These are phyloP conservation scores for Drosophila flavopinicola DNA, from an alignment of 2,888 invertebrate species.

Conservation along the genomic window DNA sequence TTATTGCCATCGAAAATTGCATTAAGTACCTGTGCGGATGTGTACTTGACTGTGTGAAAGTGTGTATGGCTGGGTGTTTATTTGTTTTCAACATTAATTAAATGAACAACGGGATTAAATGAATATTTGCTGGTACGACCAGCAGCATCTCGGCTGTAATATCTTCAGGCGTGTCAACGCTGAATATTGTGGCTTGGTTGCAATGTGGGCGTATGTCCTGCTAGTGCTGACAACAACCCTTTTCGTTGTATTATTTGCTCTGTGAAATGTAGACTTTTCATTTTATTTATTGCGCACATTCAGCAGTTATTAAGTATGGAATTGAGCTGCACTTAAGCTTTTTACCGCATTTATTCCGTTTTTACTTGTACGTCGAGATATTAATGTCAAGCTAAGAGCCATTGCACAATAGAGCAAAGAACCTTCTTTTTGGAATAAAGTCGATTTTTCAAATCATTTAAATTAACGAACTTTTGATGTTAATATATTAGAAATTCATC, in stretches of 20 bases:
- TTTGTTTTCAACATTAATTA: conserved; percentile 72
- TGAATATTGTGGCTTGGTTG: conserved; percentile 1
- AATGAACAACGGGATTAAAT: conserved; percentile 70
- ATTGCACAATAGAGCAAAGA: too few relatives aligned
- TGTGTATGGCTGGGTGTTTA: conserved; percentile 40
- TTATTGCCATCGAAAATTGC: conserved; percentile 58
- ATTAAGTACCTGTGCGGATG: conserved; percentile 19
- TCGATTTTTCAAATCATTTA: too few relatives aligned
- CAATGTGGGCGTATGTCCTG: background rate
- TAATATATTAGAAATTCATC: too few relatives aligned
- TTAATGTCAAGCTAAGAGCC: too few relatives aligned
- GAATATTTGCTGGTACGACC: conserved; percentile 41
- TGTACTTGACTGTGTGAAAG: background rate
- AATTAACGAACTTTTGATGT: too few relatives aligned
- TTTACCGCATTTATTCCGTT: conserved; percentile 28
- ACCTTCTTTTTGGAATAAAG: too few relatives aligned
- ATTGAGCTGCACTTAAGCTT: conserved; percentile 36
- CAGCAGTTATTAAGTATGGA: conserved; percentile 47
- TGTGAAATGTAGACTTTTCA: conserved; percentile 35
- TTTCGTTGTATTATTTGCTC: conserved; percentile 35
- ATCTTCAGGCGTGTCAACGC: conserved; percentile 22
- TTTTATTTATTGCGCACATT: conserved; percentile 51
- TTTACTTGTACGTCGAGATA: conserved; percentile 7
- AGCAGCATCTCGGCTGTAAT: background rate
- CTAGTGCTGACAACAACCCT: background rate